Base-by-base conservation (phyloP, 2,113 vertebrate genomes). In the Columba livia region DNA sequence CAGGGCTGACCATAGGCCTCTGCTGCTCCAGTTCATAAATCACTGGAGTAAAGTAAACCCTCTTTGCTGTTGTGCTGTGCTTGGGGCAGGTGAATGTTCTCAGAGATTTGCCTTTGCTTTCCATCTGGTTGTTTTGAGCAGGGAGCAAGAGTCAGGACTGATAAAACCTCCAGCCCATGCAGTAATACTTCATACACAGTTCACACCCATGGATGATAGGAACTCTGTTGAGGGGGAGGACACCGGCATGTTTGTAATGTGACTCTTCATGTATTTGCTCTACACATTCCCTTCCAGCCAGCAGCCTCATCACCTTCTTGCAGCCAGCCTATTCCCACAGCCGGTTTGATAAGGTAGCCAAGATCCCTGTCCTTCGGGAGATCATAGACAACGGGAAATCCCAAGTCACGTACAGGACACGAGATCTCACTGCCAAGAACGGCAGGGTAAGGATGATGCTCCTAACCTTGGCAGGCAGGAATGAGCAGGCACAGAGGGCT, bases 351-450 rank as follows among this genome's bases (percentile, higher is more conserved):
- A 98, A 98, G 6, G 58, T 99, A 88, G 99, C 98, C 69, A 98
- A 98, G 81, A 99, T 99, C 88, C 99, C 99, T 1, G 97, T 99
- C 28, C 66, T 94, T 47, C 97, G 99, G 89, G 98, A 99, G 94
- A 99, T 99, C 94, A 95, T 98, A 2, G 99, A 99, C 67, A 98
- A 98, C 0, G 98, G 99, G 83, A 99, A 98, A 75, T 98, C 99
- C 9, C 99, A 99, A 88, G 99, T 99, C 93, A 98, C 98, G 38
- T 99, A 99, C 96, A 98, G 98, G 89, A 98, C 99, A 1, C 98
- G 98, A 29, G 99, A 99, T 72, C 97, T 98, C 87, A 99, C 99
- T 0, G 99, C 99, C 23, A 99, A 98, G 84, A 98, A 98, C 9
- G 98, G 98, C 95, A 99, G 98, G 98, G 99, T 99, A 89, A 98